Percentiles rank a stretch among this genome's conserved stretches.
phyloP scores from a whole-genome alignment of 1,140 invertebrate species.

The Saccostrea glomerata region DNA sequence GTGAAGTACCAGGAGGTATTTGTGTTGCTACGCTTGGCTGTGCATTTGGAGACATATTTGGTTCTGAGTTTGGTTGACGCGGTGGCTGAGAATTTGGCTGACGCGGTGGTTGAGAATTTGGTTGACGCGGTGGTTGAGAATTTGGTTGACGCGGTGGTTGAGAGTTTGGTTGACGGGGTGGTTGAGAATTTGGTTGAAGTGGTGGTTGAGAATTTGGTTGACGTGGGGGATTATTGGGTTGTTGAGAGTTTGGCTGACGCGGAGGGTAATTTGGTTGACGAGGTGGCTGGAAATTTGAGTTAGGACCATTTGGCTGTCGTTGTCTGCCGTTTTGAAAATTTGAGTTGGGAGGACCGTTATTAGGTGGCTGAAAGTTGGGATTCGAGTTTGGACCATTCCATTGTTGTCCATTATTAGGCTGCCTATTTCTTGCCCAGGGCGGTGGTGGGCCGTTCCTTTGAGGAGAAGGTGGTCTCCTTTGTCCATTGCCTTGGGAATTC shows the following conservation, averaged over 20 bases:
- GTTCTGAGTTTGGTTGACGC: background rate
- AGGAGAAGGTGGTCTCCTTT: background rate
- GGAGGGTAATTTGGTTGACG: conserved; percentile 3
- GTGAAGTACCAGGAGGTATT: background rate
- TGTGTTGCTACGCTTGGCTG: background rate
- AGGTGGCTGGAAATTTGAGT: background rate
- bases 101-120: background rate
- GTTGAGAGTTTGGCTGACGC: background rate
- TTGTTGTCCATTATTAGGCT: background rate
- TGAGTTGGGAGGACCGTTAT: background rate
- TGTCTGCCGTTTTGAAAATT: background rate
- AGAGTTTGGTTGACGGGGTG: background rate
- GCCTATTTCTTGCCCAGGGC: background rate
- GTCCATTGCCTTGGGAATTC: background rate
- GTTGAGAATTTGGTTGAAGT: background rate
- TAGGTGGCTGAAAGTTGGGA: background rate
- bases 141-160: background rate
- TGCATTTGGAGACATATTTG: background rate
- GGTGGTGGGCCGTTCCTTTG: background rate
- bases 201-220: background rate
- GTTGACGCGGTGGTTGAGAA: background rate
- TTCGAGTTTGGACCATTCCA: conserved; percentile 10
- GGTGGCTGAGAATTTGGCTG: background rate
- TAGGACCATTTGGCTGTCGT: conserved; percentile 5
- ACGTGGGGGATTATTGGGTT: background rate